Base-by-base conservation (phyloP, 2,888 invertebrate species). In the Chromoteleia sp. region DNA sequence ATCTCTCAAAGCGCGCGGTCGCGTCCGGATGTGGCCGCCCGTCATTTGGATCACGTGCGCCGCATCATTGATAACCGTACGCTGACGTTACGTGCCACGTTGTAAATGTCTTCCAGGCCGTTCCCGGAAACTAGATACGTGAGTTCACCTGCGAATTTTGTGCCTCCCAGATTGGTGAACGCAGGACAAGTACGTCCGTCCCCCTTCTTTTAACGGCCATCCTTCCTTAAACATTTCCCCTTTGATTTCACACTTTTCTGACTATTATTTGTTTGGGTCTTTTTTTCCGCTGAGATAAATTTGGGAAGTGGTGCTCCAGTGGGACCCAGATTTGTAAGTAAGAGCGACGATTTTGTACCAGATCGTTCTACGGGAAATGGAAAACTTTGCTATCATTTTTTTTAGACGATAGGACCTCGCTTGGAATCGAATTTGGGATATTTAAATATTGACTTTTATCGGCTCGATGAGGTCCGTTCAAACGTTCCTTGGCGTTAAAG, bases 1-100 rank as follows among this genome's bases (percentile, higher is more conserved):
- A 87, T 87, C 87, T 81, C 86, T 85, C 87, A 87, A 85, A 83
- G 87, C 82, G 87, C 84, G 83, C 86, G 87, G 88, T 88, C 83
- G 86, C 85, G 85, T 85, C 74, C 84, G 83, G 68, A 65, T 76
- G 43, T 75, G 70, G 58, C 73, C 74, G 71, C 61, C 80, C 78
- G 81, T 73, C 65, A 74, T 71, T 63, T 76, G 68, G 70, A 84
- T 88, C 88, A 88, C 88, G 88, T 88, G 88, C 85, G 78, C 65
- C 70, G 68, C 65, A 54, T 45, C 74, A 73, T 75, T 41, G 67
- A 71, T 80, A 70, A 58, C 36, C 52, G 43, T 61, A 36, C 65
- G 67, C 56, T 76, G 56, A 63, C 68, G 68, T 81, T 75, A 67
- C 71, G 56, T 54, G 14, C 77, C 56, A 56, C 52, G 39, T 65